Evolutionary conservation across 2,888 invertebrate species (phyloP).

Genomic region (Punctoribates punctum): DNA sequence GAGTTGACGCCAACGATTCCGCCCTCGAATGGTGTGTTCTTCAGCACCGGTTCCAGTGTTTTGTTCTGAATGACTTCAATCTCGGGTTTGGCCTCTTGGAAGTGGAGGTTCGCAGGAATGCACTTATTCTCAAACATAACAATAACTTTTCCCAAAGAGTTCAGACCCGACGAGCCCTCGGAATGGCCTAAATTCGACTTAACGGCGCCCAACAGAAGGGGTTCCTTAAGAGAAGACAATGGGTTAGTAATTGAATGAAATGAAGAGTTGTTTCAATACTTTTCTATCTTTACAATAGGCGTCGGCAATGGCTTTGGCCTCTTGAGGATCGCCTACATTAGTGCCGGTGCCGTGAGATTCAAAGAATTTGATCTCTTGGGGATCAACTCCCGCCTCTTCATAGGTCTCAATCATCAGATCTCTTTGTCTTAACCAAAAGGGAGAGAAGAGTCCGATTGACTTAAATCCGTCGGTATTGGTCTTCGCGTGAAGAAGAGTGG

Average conservation of each 20-base stretch:
- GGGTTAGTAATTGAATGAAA: background rate
- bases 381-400: slow-evolving; percentile 73
- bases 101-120: slow-evolving; percentile 91
- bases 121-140: slow-evolving; percentile 86
- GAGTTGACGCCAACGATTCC: slow-evolving; percentile 89
- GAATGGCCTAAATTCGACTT: slow-evolving; percentile 99
- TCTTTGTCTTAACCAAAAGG: slow-evolving; percentile 65
- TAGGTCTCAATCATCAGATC: slow-evolving; percentile 70
- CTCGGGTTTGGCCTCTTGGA: slow-evolving; percentile 75
- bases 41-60: slow-evolving; percentile 77
- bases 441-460: slow-evolving; percentile 57
- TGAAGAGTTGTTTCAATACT: slow-evolving; percentile 75
- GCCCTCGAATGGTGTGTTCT: slow-evolving; percentile 77
- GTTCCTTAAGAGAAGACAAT: slow-evolving; percentile 56
- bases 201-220: slow-evolving; percentile 87
- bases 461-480: slow-evolving; percentile 59
- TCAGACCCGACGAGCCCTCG: slow-evolving; percentile 72
- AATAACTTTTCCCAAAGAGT: slow-evolving; percentile 82
- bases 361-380: slow-evolving; percentile 78
- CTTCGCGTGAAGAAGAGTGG: slow-evolving; percentile 57
- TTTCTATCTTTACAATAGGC: slow-evolving; percentile 79
- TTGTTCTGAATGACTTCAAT: slow-evolving; percentile 86
- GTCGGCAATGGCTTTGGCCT: slow-evolving; percentile 88
- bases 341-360: slow-evolving; percentile 99
- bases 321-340: slow-evolving; percentile 95